Base-by-base conservation (phyloP, 30 jellyfish, hydroid and myxozoan species). In the Cassiopea andromeda region DNA sequence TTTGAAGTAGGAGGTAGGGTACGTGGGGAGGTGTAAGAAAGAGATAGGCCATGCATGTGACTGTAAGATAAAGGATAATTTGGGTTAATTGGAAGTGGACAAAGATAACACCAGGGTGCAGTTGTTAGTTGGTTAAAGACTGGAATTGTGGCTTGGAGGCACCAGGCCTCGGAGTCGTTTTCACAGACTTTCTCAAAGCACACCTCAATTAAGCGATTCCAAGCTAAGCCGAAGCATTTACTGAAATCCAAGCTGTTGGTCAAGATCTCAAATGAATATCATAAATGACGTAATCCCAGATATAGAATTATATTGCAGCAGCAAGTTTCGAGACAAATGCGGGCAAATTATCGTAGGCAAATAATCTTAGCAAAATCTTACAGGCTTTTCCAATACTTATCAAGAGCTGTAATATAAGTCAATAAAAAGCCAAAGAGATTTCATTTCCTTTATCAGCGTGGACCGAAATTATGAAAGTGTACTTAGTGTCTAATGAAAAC, bases 381-480 rank as follows among this genome's bases (percentile, higher is more conserved):
- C 16, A 49, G 86, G 74, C 70, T 77, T 48, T 1, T 18, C n/a
- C 74, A 14, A 77, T 77, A 77, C 69, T 77, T 19, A 18, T 60
- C 73, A 15, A 15, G 27, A 49, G 54, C 86, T 77, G 73, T 77
- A 47, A 19, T 58, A 3, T 77, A 47, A 77, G 86, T 77, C 84
- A 77, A 48, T 77, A 48, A 48, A 60, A 46, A 12, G 74, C 86
- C 86, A 60, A 58, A 17, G 75, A 27, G 89, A 44, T 60, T 80
- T 80, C 80, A 67, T 60, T 60, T 80, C 66, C 46, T 19, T 80
- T 80, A 79, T 80, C 89, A 80, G 44, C 83, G 9, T 7, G 83
- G 45, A 67, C 90, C 82, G 90, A 82, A 82, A 69, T 69, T 58
- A 47, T 82, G 90, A 44, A 69, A 48, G 72, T 48, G 70, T 82